A percentile compares a stretch with the other conserved stretches of the same genome.
Evolutionary conservation across 2,113 vertebrate species (phyloP).

Genomic region (Callipepla squamata): DNA sequence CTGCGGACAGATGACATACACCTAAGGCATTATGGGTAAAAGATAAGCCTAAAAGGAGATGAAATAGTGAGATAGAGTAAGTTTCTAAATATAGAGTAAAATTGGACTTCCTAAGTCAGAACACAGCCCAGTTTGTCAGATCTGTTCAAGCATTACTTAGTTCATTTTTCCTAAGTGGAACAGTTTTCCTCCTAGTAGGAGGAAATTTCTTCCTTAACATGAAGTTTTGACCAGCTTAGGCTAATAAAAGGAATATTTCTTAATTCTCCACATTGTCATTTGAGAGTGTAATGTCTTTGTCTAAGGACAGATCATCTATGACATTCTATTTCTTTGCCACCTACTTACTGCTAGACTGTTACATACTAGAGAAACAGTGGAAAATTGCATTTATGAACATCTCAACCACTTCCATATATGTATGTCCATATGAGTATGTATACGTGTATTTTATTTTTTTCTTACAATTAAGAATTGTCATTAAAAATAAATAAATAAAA

Average conservation of each 20-base stretch:
- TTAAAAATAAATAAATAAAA: not conserved
- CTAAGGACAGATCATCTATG: conserved; percentile 24
- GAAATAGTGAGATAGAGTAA: not conserved
- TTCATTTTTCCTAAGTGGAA: not conserved
- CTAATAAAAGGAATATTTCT: not conserved
- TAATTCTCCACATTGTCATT: not conserved
- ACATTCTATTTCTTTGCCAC: not conserved
- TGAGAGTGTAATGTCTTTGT: not conserved
- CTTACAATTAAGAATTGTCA: not conserved
- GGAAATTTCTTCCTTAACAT: not conserved
- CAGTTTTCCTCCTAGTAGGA: not conserved
- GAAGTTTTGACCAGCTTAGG: not conserved
- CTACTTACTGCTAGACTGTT: not conserved
- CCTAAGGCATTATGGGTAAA: not conserved
- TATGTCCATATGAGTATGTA: not conserved
- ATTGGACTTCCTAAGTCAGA: not conserved
- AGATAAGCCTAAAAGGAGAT: not conserved
- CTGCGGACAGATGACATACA: not conserved
- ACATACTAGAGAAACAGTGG: not conserved
- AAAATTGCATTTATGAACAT: not conserved
- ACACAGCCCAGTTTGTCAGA: not conserved
- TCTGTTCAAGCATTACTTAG: not conserved
- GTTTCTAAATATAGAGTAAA: conserved; percentile 11
- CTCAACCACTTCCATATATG: not conserved
- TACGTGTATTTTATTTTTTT: not conserved